These are phyloP conservation scores for Diarsia mendica DNA, from an alignment of 2,888 invertebrate genomes.

Conservation along the genomic window DNA sequence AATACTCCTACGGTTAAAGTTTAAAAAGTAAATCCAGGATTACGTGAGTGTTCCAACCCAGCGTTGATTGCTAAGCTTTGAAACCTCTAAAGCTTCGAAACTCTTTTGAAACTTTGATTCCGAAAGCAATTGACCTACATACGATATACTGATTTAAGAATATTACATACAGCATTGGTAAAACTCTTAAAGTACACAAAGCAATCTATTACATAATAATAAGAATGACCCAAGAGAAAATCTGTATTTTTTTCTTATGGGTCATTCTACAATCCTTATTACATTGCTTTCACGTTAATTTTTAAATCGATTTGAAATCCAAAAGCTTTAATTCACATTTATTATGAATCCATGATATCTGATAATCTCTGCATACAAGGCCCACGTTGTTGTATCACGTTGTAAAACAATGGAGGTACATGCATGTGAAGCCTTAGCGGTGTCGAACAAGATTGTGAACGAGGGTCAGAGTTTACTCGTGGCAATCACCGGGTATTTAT, in stretches of 20 bases:
- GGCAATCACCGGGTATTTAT: slow-evolving; percentile 29
- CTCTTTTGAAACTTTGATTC: slow-evolving; percentile 4
- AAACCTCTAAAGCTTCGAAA: not conserved
- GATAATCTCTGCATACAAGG: slow-evolving; percentile 43
- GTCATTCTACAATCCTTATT: not conserved
- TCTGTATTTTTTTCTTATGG: not conserved
- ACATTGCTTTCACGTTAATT: not conserved
- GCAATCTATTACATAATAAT: no score
- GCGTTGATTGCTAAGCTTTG: slow-evolving; percentile 7
- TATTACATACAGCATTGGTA: not conserved
- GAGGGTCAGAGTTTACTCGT: slow-evolving; percentile 47
- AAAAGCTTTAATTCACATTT: not conserved
- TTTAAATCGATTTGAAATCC: not conserved
- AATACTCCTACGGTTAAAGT: not conserved
- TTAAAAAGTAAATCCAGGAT: not conserved
- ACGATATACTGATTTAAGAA: not conserved
- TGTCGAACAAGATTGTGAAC: slow-evolving; percentile 56
- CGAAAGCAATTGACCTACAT: slow-evolving; percentile 9
- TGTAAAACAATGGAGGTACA: slow-evolving; percentile 43
- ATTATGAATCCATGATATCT: slow-evolving; percentile 20
- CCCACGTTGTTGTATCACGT: slow-evolving; percentile 31
- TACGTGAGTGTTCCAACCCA: not conserved
- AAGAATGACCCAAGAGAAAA: not conserved
- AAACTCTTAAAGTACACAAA: not conserved
- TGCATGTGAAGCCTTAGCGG: slow-evolving; percentile 59